phyloP scores from a whole-genome alignment of 2,888 invertebrate species.

The Tridacna crocea region DNA sequence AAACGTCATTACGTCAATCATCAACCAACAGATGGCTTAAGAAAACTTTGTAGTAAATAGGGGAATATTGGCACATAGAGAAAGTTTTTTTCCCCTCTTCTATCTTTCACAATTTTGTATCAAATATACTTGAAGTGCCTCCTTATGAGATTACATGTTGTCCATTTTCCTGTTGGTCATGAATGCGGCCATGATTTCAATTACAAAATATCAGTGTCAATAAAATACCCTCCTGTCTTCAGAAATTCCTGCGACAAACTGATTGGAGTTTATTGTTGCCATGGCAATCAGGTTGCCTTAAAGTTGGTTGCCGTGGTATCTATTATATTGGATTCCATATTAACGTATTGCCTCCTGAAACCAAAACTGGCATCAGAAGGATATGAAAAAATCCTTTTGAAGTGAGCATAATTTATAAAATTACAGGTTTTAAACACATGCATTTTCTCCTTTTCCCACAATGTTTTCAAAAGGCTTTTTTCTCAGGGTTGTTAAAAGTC shows the following conservation, averaged over 20 bases:
- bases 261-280: constrained; percentile 19
- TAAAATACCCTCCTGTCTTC: background rate
- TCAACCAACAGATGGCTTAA: too few relatives aligned
- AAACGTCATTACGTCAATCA: too few relatives aligned
- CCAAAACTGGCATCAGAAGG: too few relatives aligned
- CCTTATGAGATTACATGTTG: background rate
- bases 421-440: background rate
- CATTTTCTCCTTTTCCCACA: constrained; percentile 6
- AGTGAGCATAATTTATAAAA: too few relatives aligned
- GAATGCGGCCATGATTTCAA: constrained; percentile 10
- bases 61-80: too few relatives aligned
- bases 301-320: constrained; percentile 13
- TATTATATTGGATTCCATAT: constrained; percentile 20
- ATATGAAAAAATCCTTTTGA: too few relatives aligned
- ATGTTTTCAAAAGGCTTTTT: too few relatives aligned
- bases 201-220: background rate
- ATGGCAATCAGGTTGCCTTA: constrained; percentile 18
- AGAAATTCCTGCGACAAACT: constrained; percentile 15
- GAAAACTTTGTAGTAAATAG: too few relatives aligned
- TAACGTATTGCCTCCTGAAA: background rate
- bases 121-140: too few relatives aligned
- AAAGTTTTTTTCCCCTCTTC: too few relatives aligned
- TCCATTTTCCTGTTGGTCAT: background rate
- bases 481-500: too few relatives aligned
- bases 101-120: too few relatives aligned